Evolutionary conservation across 1,140 invertebrate genomes (phyloP).

Genomic region (Diachasmimorpha longicaudata): DNA sequence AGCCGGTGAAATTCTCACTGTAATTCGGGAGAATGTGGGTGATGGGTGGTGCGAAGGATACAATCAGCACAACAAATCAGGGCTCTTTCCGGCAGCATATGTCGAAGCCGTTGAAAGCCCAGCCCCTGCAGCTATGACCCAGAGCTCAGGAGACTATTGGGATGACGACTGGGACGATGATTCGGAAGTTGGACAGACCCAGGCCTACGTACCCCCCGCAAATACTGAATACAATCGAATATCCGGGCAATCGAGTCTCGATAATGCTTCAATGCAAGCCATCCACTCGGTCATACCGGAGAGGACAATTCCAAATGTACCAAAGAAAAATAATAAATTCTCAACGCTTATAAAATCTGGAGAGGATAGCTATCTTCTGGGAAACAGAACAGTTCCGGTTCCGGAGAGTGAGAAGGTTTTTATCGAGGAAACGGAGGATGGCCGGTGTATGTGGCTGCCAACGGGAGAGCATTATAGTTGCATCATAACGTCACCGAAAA

Average conservation of each 20-base stretch:
- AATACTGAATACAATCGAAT: constrained; percentile 31
- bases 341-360: constrained; percentile 91
- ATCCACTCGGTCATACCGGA: constrained; percentile 63
- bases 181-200: constrained; percentile 77
- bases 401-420: constrained; percentile 79
- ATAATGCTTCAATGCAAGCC: constrained; percentile 55
- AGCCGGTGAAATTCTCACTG: constrained; percentile 82
- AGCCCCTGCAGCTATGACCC: constrained; percentile 34
- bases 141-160: constrained; percentile 69
- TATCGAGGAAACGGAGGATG: constrained; percentile 73
- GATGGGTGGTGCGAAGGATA: constrained; percentile 96
- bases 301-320: constrained; percentile 65
- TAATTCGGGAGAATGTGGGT: constrained; percentile 88
- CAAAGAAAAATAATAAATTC: constrained; percentile 85
- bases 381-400: constrained; percentile 73
- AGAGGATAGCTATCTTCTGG: constrained; percentile 90
- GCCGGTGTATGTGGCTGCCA: constrained; percentile 76
- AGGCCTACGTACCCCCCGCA: constrained; percentile 69
- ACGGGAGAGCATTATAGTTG: constrained; percentile 79
- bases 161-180: constrained; percentile 92
- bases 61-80: constrained; percentile 79
- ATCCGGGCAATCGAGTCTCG: constrained; percentile 37
- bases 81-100: constrained; percentile 92
- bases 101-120: constrained; percentile 68
- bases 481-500: constrained; percentile 91